Evolutionary conservation across 2,797 vertebrate species (phyloP).

Genomic region (Eurystomus glaucurus): DNA sequence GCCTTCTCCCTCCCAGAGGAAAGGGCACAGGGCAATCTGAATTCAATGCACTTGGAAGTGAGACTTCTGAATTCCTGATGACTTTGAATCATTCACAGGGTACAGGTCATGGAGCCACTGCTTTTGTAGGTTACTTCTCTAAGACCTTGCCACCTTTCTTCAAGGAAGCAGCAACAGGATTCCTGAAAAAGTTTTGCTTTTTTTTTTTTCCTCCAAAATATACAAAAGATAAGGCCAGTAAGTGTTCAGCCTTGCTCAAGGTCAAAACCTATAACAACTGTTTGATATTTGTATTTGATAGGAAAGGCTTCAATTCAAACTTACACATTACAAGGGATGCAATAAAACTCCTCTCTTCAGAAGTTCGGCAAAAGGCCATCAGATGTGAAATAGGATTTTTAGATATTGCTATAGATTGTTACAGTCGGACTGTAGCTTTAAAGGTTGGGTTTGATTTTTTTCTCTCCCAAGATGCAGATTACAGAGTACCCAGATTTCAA

Average conservation of each 20-base stretch:
- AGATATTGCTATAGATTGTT: background rate
- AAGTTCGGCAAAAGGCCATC: background rate
- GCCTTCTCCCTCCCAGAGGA: background rate
- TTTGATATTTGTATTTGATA: background rate
- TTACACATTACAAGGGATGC: background rate
- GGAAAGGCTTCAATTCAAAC: background rate
- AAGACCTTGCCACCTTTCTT: background rate
- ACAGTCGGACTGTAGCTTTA: background rate
- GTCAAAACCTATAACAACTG: background rate
- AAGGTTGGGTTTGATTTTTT: background rate
- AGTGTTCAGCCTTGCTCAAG: background rate
- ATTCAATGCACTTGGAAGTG: background rate
- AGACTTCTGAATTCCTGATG: background rate
- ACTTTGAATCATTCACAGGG: background rate
- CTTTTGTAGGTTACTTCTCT: background rate
- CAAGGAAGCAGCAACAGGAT: background rate
- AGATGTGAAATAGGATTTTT: background rate
- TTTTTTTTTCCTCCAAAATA: background rate
- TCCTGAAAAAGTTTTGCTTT: background rate
- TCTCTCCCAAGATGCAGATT: background rate
- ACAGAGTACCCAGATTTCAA: background rate
- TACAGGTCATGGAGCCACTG: background rate
- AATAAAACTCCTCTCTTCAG: background rate
- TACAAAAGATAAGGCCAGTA: background rate
- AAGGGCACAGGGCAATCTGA: background rate